Evolutionary conservation across 1,140 invertebrate species (phyloP).

Genomic region (Frieseomelitta varia): DNA sequence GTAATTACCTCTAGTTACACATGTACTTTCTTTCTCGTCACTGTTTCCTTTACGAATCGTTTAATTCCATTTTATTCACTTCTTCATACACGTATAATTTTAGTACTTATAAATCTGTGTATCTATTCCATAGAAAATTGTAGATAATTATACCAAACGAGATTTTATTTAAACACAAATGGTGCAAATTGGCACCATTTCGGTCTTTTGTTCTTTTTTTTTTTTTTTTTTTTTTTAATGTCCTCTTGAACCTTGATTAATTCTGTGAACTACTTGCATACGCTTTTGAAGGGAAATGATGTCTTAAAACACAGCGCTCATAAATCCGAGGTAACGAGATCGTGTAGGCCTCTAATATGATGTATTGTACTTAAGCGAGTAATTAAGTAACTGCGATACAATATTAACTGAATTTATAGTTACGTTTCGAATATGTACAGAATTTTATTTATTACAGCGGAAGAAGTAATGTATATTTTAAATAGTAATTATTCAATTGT

Average conservation of each 20-base stretch:
- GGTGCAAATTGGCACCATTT: background rate
- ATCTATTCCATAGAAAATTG: background rate
- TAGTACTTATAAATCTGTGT: constrained; percentile 2
- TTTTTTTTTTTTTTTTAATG: constrained; percentile 1
- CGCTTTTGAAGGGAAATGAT: background rate
- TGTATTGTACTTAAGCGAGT: constrained; percentile 37
- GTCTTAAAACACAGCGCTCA: background rate
- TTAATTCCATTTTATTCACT: background rate
- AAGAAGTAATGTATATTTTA: constrained; percentile 55
- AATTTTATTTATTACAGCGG: constrained; percentile 56
- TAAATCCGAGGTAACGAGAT: constrained; percentile 4
- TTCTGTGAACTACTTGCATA: background rate
- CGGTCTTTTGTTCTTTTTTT: background rate
- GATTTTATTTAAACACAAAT: background rate
- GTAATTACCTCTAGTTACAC: constrained; percentile 63
- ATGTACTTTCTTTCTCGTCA: background rate
- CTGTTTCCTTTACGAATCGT: background rate
- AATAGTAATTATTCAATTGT: constrained; percentile 52
- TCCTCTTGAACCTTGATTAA: background rate
- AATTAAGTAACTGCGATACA: constrained; percentile 37
- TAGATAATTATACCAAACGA: constrained; percentile 24
- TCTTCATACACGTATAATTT: background rate
- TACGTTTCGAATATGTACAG: constrained; percentile 52
- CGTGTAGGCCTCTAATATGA: background rate
- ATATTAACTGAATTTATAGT: constrained; percentile 33